These are phyloP conservation scores for Microctonus aethiopoides DNA, from an alignment of 2,888 invertebrate species.

Conservation along the genomic window DNA sequence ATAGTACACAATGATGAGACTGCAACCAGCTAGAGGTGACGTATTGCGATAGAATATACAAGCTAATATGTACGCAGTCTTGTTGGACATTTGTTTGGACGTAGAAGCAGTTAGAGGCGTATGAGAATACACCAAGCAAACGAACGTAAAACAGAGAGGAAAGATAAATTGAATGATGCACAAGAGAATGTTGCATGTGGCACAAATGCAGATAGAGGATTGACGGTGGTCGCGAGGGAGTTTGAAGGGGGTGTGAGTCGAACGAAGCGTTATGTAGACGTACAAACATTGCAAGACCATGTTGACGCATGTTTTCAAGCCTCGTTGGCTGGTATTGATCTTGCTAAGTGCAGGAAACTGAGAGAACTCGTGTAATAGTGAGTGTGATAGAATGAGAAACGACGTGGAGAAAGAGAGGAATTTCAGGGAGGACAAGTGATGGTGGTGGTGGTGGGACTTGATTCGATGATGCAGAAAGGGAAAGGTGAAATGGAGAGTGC, in stretches of 20 bases:
- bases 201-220: constrained; percentile 40
- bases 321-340: constrained; percentile 73
- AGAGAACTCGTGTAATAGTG: constrained; percentile 21
- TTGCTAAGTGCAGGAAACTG: constrained; percentile 68
- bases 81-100: constrained; percentile 65
- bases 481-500: constrained; percentile 28
- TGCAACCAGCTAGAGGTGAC: constrained; percentile 44
- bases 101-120: constrained; percentile 38
- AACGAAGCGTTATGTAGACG: constrained; percentile 67
- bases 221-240: constrained; percentile 30
- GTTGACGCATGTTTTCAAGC: constrained; percentile 75
- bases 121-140: too few relatives aligned
- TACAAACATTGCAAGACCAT: constrained; percentile 68
- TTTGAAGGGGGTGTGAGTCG: constrained; percentile 40
- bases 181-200: constrained; percentile 15
- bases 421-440: constrained; percentile 39
- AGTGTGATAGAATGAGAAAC: constrained; percentile 38
- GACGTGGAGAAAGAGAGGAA: too few relatives aligned
- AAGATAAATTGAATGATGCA: constrained; percentile 8
- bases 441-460: too few relatives aligned
- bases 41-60: constrained; percentile 43
- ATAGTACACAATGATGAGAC: constrained; percentile 42
- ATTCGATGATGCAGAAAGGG: constrained; percentile 35
- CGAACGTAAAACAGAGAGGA: constrained; percentile 9
- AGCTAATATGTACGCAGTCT: constrained; percentile 64